Evolutionary conservation across 1,140 invertebrate genomes (phyloP), one percentile per base, ranked within the genome.

Genomic region (Aphelenchoides fujianensis): DNA sequence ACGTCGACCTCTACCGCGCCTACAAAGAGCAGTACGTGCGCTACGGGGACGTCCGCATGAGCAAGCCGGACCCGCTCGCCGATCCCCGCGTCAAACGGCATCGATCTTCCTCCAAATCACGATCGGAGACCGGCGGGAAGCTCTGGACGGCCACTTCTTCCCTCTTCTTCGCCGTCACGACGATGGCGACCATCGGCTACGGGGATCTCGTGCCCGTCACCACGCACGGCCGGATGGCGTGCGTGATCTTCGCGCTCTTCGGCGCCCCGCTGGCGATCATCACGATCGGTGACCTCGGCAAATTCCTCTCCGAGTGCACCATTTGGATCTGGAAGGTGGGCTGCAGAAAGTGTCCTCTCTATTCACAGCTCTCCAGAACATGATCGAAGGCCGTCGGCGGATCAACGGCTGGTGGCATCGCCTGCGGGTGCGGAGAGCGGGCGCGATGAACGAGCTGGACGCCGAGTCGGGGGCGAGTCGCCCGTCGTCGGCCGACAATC

Each of bases 201-300:
- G 52, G n/a, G 53, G 31, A 73, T 64, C 34, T 7, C 2, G 16
- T 93, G 5, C 94, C 94, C 0, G 92, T 92, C 1, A 93, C 91
- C 1, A 88, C 89, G 68, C 85, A 90, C 23, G 93, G 93, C 1
- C 91, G 92, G 83, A 87, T 93, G 27, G 89, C 91, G 0, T 93
- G 92, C 0, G 92, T 95, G 72, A 86, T 92, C 16, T 95, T 94
- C 84, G 92, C 92, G 0, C 54, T 82, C 74, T 87, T 93, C 55
- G 92, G 92, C 0, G 89, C 89, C 3, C 86, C 91, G 0, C 90
- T 95, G 80, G 91, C 91, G n/a, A 87, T 89, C 28, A 88, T 89
- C 3, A 89, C 82, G 55, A 83, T 83, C 68, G 82, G 82, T 55
- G 82, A 83, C 75, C 74, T 83, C 66, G 82, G 82, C 62, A 83